Conservation (phyloP, 1,140 invertebrate species). For the Sminthurinus signatus region DNA sequence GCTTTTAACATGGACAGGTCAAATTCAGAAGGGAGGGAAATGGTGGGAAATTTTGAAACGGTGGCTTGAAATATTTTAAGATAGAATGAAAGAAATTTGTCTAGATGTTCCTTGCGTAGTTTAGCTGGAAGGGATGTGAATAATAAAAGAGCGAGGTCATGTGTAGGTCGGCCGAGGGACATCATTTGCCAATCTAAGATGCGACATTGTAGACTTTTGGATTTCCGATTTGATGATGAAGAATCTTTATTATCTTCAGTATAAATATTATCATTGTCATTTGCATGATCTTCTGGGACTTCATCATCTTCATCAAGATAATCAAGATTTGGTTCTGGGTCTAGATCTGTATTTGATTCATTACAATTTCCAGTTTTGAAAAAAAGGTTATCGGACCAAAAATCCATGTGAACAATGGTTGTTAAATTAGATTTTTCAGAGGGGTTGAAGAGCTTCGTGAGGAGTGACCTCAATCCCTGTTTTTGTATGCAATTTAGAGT, state of each 20-base stretch:
- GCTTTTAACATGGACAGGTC: slow-evolving; percentile 10
- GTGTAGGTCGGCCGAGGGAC: slow-evolving; percentile 63
- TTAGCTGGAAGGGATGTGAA: slow-evolving; percentile 65
- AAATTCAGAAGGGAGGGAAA: background rate
- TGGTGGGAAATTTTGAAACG: too few relatives aligned
- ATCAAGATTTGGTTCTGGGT: too few relatives aligned
- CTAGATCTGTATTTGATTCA: too few relatives aligned
- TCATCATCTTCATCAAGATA: too few relatives aligned
- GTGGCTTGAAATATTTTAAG: background rate
- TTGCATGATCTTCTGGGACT: too few relatives aligned
- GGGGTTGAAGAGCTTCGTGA: slow-evolving; percentile 58
- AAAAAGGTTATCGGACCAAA: slow-evolving; percentile 72
- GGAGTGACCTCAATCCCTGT: slow-evolving; percentile 44
- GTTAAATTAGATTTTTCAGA: slow-evolving; percentile 50
- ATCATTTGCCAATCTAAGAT: slow-evolving; percentile 81
- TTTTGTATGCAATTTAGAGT: background rate
- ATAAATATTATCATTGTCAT: too few relatives aligned
- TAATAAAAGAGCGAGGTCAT: slow-evolving; percentile 66
- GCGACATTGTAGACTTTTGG: too few relatives aligned
- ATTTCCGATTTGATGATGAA: too few relatives aligned
- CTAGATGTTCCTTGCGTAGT: slow-evolving; percentile 55
- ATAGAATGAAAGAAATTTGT: slow-evolving; percentile 60
- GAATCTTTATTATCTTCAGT: too few relatives aligned
- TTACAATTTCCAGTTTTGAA: slow-evolving; percentile 47
- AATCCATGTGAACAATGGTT: slow-evolving; percentile 63